Percentiles rank a stretch among this genome's conserved stretches.
Conservation (phyloP, 1,140 invertebrate genomes). For the Euborellia annulipes region DNA sequence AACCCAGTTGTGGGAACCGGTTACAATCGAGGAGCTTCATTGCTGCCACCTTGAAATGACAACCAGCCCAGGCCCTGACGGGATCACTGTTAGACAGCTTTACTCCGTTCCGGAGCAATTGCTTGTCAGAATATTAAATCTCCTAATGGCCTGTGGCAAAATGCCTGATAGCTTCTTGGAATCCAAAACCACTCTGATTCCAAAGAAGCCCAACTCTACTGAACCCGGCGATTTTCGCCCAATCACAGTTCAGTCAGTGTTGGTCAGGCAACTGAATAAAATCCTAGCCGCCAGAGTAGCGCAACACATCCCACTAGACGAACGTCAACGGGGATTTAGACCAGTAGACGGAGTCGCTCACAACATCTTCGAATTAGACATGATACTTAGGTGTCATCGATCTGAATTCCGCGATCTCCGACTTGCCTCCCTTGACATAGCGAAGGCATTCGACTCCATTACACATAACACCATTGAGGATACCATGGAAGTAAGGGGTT, state of each 20-base stretch:
- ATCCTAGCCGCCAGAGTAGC: slow-evolving; percentile 20
- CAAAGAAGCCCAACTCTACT: slow-evolving; percentile 15
- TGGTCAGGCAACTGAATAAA: slow-evolving; percentile 20
- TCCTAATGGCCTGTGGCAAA: too few species aligned
- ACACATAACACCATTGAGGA: neutral
- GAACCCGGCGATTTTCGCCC: slow-evolving; percentile 22
- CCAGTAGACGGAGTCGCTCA: too few species aligned
- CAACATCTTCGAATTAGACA: too few species aligned
- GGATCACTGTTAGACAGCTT: slow-evolving; percentile 9
- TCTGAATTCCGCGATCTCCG: too few species aligned
- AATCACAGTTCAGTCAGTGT: slow-evolving; percentile 25
- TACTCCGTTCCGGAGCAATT: too few species aligned
- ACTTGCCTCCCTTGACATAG: slow-evolving; percentile 4
- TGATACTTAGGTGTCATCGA: too few species aligned
- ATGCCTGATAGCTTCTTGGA: too few species aligned
- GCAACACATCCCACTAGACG: slow-evolving; percentile 15
- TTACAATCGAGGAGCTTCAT: too few species aligned
- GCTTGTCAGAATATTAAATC: too few species aligned
- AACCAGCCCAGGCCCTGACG: slow-evolving; percentile 12
- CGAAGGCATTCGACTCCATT: slow-evolving; percentile 6
- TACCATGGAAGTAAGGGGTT: neutral
- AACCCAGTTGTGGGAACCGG: too few species aligned
- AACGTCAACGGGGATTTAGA: slow-evolving; percentile 15
- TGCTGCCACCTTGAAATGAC: too few species aligned
- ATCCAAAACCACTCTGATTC: too few species aligned